Evolutionary conservation across 2,797 vertebrate genomes (phyloP).

Genomic region (Catamblyrhynchus diadema): DNA sequence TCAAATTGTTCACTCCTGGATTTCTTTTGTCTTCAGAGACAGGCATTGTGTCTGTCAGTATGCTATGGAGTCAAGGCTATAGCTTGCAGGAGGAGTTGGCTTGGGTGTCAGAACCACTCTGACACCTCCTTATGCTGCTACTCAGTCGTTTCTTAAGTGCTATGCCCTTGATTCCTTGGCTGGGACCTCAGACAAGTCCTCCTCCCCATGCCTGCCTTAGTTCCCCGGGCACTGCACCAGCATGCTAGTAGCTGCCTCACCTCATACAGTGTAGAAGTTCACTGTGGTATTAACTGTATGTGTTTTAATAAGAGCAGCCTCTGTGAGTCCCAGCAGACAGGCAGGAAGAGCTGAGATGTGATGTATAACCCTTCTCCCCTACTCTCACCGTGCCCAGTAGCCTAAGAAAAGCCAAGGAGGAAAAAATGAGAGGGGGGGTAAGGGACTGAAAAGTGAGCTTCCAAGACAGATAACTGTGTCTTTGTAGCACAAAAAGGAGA

Average conservation of each 20-base stretch:
- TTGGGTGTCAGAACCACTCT: neutral
- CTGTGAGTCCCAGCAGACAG: neutral
- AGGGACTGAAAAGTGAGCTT: neutral
- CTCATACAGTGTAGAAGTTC: neutral
- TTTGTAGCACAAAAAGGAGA: neutral
- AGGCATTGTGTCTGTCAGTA: neutral
- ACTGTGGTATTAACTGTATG: neutral
- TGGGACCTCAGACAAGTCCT: neutral
- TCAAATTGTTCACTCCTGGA: neutral
- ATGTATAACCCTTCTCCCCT: neutral
- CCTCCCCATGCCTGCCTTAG: neutral
- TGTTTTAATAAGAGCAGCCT: neutral
- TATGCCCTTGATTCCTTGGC: neutral
- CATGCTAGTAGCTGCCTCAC: neutral
- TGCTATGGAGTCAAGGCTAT: neutral
- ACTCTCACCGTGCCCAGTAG: neutral
- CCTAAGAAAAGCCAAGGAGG: neutral
- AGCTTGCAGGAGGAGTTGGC: neutral
- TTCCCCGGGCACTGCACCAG: neutral
- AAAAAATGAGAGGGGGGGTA: neutral
- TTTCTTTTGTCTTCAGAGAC: neutral
- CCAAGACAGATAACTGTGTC: accelerated
- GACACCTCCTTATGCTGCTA: neutral
- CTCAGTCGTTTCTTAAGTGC: accelerated
- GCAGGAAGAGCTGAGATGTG: neutral